Conservation (phyloP, 2,797 vertebrate species). For the Peromyscus attwateri region DNA sequence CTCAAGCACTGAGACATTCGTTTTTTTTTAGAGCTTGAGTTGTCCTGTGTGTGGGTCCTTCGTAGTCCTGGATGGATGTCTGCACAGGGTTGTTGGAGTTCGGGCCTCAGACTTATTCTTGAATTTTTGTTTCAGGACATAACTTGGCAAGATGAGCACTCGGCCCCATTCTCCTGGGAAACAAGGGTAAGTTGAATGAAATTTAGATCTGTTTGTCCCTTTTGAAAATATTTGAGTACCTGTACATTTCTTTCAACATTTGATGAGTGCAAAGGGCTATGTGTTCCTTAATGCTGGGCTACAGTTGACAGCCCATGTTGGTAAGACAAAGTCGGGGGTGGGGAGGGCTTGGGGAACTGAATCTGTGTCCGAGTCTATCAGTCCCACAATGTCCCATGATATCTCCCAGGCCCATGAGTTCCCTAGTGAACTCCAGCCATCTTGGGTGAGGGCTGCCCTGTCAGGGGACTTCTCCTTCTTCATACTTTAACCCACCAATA, state of each 20-base stretch:
- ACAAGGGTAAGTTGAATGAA: slow-evolving; percentile 92
- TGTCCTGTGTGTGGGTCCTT: neutral
- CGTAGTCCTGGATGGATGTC: neutral
- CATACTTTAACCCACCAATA: neutral
- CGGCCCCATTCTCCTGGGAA: slow-evolving; percentile 98
- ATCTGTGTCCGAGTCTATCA: neutral
- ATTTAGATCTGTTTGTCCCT: slow-evolving; percentile 50
- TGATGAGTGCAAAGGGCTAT: neutral
- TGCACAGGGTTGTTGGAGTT: neutral
- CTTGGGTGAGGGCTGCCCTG: neutral
- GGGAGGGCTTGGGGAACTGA: neutral
- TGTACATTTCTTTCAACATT: neutral
- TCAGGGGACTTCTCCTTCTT: neutral
- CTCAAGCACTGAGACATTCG: too few species aligned
- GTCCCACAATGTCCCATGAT: fast-evolving
- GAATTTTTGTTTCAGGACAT: slow-evolving; percentile 93
- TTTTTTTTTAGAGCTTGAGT: too few species aligned
- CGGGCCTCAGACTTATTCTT: slow-evolving; percentile 81
- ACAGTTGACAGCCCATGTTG: neutral
- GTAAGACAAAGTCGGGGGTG: neutral
- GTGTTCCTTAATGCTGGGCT: neutral
- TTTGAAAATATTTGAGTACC: neutral
- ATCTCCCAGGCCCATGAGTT: neutral
- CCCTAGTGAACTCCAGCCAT: neutral
- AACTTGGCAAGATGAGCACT: slow-evolving; percentile 99